These are phyloP conservation scores for Meleagris gallopavo DNA, from an alignment of 2,113 vertebrate species.

Conservation along the genomic window DNA sequence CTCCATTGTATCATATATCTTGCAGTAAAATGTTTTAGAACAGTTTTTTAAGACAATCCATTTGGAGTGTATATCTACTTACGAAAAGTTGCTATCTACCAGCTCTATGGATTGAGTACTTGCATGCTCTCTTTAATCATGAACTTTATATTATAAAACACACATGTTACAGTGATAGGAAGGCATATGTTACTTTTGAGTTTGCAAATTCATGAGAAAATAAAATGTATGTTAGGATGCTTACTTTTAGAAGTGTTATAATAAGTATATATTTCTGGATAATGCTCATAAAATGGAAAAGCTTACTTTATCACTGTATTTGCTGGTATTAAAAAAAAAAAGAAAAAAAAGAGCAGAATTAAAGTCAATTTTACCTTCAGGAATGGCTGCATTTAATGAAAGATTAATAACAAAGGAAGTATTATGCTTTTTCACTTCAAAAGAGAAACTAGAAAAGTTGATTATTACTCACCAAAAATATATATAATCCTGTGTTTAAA, in stretches of 20 bases:
- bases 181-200: background rate
- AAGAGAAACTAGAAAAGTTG: background rate
- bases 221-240: background rate
- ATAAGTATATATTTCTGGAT: background rate
- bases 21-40: background rate
- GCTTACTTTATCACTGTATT: background rate
- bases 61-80: background rate
- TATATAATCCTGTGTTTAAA: background rate
- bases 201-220: background rate
- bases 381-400: background rate
- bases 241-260: background rate
- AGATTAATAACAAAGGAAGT: background rate
- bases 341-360: background rate
- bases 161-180: background rate
- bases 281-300: background rate
- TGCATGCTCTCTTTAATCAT: background rate
- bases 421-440: background rate
- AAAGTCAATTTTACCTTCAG: background rate
- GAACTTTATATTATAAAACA: background rate
- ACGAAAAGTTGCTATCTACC: background rate
- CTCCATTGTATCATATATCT: background rate
- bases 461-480: background rate
- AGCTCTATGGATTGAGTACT: background rate
- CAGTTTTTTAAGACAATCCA: background rate
- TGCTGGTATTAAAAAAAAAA: background rate